Percentiles rank a stretch among this genome's conserved stretches.
phyloP scores from a whole-genome alignment of 2,888 invertebrate species.

The Hemaris fuciformis region DNA sequence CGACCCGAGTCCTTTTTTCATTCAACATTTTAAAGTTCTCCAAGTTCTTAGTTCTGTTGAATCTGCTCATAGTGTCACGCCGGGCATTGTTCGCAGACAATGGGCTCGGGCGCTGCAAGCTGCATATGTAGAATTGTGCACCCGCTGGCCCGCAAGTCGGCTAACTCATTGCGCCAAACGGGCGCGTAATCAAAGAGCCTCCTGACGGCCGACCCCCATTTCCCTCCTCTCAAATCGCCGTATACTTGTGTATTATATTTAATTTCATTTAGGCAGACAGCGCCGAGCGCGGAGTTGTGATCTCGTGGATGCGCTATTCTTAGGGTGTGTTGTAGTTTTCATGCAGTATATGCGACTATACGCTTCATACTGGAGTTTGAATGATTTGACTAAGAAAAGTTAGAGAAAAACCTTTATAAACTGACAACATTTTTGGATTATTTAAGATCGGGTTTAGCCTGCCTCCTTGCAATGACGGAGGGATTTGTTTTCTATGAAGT shows the following conservation, averaged over 20 bases:
- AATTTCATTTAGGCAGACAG: conserved; percentile 16
- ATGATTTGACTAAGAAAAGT: too few relatives aligned
- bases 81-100: conserved; percentile 71
- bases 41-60: conserved; percentile 62
- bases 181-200: conserved; percentile 12
- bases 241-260: conserved; percentile 7
- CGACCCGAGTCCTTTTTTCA: conserved; percentile 56
- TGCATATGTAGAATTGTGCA: conserved; percentile 63
- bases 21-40: conserved; percentile 72
- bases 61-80: conserved; percentile 59
- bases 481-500: too few relatives aligned
- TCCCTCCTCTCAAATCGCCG: conserved; percentile 6
- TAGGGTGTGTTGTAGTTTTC: not conserved
- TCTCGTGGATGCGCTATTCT: not conserved
- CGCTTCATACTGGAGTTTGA: not conserved
- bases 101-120: conserved; percentile 38
- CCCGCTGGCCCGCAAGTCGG: conserved; percentile 50
- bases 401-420: too few relatives aligned
- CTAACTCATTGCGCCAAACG: conserved; percentile 34
- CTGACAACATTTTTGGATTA: too few relatives aligned
- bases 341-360: not conserved
- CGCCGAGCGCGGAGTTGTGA: conserved; percentile 21
- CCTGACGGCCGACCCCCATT: conserved; percentile 3
- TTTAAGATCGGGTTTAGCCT: too few relatives aligned
- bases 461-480: too few relatives aligned